A percentile compares a stretch with the other conserved stretches of the same genome.
Conservation (phyloP, 2,888 invertebrate genomes). For the Hypsopygia costalis region DNA sequence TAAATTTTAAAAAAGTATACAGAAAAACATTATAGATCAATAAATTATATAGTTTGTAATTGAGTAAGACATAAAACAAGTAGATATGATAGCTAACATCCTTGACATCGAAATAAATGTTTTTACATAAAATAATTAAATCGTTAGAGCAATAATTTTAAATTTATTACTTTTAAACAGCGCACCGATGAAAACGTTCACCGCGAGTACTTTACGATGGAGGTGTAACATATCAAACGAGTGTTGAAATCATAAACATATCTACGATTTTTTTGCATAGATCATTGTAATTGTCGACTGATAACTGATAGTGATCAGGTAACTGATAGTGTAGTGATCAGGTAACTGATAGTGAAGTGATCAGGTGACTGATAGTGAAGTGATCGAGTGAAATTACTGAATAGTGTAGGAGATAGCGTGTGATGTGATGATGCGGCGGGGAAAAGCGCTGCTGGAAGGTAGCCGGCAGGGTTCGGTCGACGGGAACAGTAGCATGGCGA, state of each 20-base stretch:
- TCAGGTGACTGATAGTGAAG: too few species aligned
- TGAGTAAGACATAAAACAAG: too few species aligned
- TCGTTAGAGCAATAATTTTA: conserved; percentile 29
- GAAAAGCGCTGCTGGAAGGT: conserved; percentile 68
- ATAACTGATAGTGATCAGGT: too few species aligned
- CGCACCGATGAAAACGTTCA: conserved; percentile 46
- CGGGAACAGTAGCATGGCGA: conserved; percentile 53
- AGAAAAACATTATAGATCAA: too few species aligned
- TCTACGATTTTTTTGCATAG: conserved; percentile 13
- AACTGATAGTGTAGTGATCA: too few species aligned
- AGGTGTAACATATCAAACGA: conserved; percentile 48
- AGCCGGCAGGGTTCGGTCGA: conserved; percentile 74
- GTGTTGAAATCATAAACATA: conserved; percentile 39
- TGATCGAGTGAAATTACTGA: too few species aligned
- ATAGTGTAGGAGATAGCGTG: conserved; percentile 54
- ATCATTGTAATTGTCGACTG: too few species aligned
- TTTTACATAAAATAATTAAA: conserved; percentile 10
- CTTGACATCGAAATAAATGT: neutral
- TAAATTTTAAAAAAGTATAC: too few species aligned
- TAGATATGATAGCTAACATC: neutral
- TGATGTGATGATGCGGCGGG: conserved; percentile 74
- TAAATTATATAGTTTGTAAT: too few species aligned
- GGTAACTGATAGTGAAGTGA: too few species aligned
- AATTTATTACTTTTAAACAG: conserved; percentile 41
- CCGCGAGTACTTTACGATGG: conserved; percentile 25